Conservation (phyloP, 2,113 vertebrate genomes). For the Crocuta crocuta region DNA sequence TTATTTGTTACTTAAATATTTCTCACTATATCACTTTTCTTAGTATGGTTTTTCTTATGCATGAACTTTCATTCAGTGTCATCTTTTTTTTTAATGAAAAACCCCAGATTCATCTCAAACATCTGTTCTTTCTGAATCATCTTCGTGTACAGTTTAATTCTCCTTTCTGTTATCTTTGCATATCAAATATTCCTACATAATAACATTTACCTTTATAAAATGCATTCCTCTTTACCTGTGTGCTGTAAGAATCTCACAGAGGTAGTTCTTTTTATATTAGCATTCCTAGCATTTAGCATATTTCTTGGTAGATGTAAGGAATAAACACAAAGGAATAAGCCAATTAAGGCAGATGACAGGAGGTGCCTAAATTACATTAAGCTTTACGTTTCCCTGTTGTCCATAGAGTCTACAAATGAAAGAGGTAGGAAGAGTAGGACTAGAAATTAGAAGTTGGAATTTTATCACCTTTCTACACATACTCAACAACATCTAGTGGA, state of each 20-base stretch:
- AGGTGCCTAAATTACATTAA: background rate
- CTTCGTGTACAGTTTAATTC: background rate
- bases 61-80: background rate
- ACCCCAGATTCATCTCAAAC: background rate
- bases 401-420: background rate
- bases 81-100: background rate
- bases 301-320: background rate
- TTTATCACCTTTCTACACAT: conserved; percentile 41
- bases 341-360: background rate
- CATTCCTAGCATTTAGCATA: background rate
- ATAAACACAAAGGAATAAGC: background rate
- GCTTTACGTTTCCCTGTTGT: background rate
- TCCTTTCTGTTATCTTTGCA: background rate
- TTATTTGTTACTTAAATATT: background rate
- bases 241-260: background rate
- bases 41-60: background rate
- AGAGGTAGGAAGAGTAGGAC: background rate
- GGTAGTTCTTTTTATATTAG: background rate
- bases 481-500: background rate
- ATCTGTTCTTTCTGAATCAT: background rate
- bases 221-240: background rate
- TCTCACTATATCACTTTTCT: background rate
- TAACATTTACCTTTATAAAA: background rate
- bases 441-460: conserved; percentile 35
- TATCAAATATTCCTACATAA: background rate